Evolutionary conservation across 1,140 invertebrate species (phyloP), one percentile per base, ranked within the genome.

Genomic region (Colletes latitarsis): DNA sequence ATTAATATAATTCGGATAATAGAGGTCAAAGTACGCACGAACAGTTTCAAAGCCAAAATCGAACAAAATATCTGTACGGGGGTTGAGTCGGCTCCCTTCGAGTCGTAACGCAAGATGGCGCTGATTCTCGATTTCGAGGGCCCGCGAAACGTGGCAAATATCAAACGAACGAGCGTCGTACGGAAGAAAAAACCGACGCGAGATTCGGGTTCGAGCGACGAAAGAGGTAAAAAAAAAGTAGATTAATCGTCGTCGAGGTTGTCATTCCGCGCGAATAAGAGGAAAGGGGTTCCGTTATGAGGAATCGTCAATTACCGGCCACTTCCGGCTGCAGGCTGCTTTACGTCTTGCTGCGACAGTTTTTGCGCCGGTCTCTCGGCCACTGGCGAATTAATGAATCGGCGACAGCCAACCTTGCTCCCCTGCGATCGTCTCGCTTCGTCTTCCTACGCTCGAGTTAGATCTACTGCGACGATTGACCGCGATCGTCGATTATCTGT

Each of bases 371-470:
- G 21, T 46, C 41, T 21, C 41, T 67, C 41, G 52, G 21, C 41
- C 77, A 74, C 49, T 60, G 77, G 49, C 52, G 46, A 80, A 80
- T 80, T 80, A 80, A 74, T 80, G 78, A 60, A 80, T 80, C 78
- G 67, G 53, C 78, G 46, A 75, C 55, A 21, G 55, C 41, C 71
- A 75, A 67, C 62, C 77, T 80, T 80, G 62, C 71, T 43, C 43
- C 17, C 53, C 17, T 10, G 39, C 60, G 30, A 15, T 41, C 53
- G 5, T 6, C 6, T n/a, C 4, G 14, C 14, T 6, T 57, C 60
- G 17, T 57, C 67, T 43, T 71, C 75, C 75, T 76, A 76, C 63
- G 63, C 58, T 57, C 14, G 39, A 67, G 19, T 52, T 30, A 30
- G 46, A 49, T 17, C 21, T 41, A 21, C 19, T 30, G 10, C 60